These are phyloP conservation scores for Apodemus speciosus DNA, from an alignment of 2,113 vertebrate species.

Conservation along the genomic window DNA sequence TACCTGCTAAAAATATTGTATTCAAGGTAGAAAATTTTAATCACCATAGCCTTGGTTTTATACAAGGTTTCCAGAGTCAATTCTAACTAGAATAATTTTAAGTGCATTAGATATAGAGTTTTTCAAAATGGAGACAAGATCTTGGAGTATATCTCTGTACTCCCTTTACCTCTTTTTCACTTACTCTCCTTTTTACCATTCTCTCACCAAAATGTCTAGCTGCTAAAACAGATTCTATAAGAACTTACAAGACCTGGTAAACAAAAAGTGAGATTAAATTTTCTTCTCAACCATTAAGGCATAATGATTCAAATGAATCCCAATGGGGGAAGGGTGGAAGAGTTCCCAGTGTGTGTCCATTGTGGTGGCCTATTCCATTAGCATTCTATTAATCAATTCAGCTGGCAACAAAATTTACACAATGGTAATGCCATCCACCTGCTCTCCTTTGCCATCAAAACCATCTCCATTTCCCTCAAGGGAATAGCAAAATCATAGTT, in stretches of 20 bases:
- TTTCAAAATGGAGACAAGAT: neutral
- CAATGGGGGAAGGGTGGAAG: no score
- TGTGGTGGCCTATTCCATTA: neutral
- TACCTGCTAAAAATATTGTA: neutral
- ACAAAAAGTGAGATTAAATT: neutral
- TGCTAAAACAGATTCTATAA: neutral
- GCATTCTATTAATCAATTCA: neutral
- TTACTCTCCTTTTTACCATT: neutral
- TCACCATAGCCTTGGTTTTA: neutral
- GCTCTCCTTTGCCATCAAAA: slow-evolving; percentile 33
- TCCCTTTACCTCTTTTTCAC: neutral
- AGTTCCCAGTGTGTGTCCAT: neutral
- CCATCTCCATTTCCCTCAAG: neutral
- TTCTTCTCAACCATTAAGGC: neutral
- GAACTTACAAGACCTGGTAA: neutral
- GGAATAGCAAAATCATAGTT: slow-evolving; percentile 52
- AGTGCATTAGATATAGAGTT: neutral
- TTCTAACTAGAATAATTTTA: neutral
- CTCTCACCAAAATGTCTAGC: neutral
- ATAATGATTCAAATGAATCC: neutral
- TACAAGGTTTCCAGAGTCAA: neutral
- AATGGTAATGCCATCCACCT: neutral
- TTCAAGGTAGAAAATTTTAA: neutral
- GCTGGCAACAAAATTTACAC: neutral
- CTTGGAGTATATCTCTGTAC: neutral